These are phyloP conservation scores for Darevskia nairensis DNA, from an alignment of 2,797 vertebrate genomes.

Conservation along the genomic window DNA sequence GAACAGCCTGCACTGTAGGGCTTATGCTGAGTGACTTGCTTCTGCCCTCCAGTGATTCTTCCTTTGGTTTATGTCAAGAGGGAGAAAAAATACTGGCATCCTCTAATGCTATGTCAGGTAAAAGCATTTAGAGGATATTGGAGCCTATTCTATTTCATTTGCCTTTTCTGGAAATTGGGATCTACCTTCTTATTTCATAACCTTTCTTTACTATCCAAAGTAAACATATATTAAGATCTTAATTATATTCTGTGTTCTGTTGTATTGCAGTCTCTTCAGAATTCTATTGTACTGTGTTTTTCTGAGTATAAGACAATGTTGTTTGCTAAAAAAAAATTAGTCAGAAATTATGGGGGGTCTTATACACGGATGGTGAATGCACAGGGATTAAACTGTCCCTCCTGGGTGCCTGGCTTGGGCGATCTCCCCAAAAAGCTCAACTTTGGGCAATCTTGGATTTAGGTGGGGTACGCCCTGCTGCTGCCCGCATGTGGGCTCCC, in stretches of 20 bases:
- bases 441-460: too few relatives aligned
- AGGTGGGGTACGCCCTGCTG: too few relatives aligned
- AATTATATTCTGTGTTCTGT: background rate
- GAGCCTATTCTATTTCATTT: slow-evolving; percentile 29
- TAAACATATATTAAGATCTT: slow-evolving; percentile 19
- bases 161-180: slow-evolving; percentile 34
- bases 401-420: too few relatives aligned
- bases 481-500: too few relatives aligned
- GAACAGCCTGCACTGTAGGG: slow-evolving; percentile 56
- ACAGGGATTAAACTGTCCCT: too few relatives aligned
- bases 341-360: too few relatives aligned
- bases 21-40: slow-evolving; percentile 69
- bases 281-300: background rate
- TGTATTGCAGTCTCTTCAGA: background rate
- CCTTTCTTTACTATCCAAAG: slow-evolving; percentile 22
- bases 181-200: slow-evolving; percentile 39
- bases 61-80: slow-evolving; percentile 44
- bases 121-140: slow-evolving; percentile 37
- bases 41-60: slow-evolving; percentile 60
- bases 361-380: too few relatives aligned
- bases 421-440: too few relatives aligned
- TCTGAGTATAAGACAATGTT: background rate
- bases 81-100: slow-evolving; percentile 45
- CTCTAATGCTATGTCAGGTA: slow-evolving; percentile 73
- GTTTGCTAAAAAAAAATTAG: background rate